Base-by-base conservation (phyloP, 2,888 invertebrate genomes). In the Leptopterna dolabrata region DNA sequence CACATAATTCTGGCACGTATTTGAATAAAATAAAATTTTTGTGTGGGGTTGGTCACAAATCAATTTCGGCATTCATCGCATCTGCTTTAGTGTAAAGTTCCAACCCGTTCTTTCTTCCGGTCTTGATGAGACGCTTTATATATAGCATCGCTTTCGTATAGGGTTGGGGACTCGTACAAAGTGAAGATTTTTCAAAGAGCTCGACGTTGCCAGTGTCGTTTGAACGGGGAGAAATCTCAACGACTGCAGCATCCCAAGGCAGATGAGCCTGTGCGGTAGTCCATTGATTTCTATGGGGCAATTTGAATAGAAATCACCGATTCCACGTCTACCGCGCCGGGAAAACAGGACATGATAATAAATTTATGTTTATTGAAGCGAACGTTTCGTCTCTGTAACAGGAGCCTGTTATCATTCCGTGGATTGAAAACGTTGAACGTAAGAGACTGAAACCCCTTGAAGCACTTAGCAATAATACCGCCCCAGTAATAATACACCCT, bases 381-480 rank as follows among this genome's bases (percentile, higher is more conserved):
- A 81, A 81, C 45, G 81, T 51, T 76, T 83, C 30, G 51, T 6
- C 81, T 81, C 36, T 36, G 27, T 36, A 83, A 70, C 45, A 0
- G 76, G 29, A 81, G 47, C n/a, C n/a, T n/a, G 27, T 27, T 45
- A 14, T 27, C 27, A n/a, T n/a, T 43, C 45, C 45, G 45, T 11
- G 76, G 47, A 76, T 73, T 85, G 73, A 76, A 73, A 85, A 73
- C 76, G 36, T 55, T 45, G 36, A 73, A 73, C 85, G 45, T 85
- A 76, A 85, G 76, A 73, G 81, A 81, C 51, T n/a, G 85, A 47
- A 76, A 71, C 24, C 85, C 85, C 85, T 85, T 85, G 47, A 85
- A 73, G 85, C 85, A 85, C 85, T 85, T 85, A 85, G 85, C 73
- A 73, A 85, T 85, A 45, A 85, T 85, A 85, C 85, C 73, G n/a